A percentile compares a stretch with the other conserved stretches of the same genome.
Conservation (phyloP, 1,140 invertebrate species). For the Pseudomyrmex pallidus region DNA sequence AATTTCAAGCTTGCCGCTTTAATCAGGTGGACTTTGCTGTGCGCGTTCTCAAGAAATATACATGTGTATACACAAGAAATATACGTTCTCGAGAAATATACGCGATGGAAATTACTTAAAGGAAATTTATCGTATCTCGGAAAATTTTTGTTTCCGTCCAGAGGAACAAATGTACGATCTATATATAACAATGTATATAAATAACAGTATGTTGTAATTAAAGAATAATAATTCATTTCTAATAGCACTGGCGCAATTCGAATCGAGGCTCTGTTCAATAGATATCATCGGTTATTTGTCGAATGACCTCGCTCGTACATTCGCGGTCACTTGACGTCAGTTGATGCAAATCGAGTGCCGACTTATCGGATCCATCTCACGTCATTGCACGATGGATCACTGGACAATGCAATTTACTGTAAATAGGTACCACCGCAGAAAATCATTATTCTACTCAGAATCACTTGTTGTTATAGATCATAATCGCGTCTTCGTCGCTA, state of each 20-base stretch:
- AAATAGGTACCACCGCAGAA: constrained; percentile 53
- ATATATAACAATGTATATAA: too few relatives aligned
- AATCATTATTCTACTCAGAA: constrained; percentile 60
- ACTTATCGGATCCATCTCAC: constrained; percentile 67
- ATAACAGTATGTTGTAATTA: neutral
- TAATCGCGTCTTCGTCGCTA: constrained; percentile 8
- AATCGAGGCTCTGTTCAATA: neutral
- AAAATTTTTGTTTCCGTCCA: too few relatives aligned
- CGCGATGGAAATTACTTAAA: neutral
- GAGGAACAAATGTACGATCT: too few relatives aligned
- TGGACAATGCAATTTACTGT: constrained; percentile 66
- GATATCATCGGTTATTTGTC: constrained; percentile 47
- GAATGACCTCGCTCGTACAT: constrained; percentile 39
- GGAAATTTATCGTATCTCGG: neutral
- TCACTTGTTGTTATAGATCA: constrained; percentile 24
- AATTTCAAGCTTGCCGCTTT: constrained; percentile 49
- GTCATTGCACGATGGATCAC: constrained; percentile 61
- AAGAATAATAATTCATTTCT: neutral
- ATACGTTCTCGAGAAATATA: neutral
- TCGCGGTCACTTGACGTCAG: constrained; percentile 68
- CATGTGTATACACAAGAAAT: neutral
- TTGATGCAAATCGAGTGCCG: constrained; percentile 61
- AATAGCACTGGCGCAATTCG: neutral
- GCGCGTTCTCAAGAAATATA: neutral
- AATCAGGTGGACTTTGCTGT: constrained; percentile 46